Evolutionary conservation across 2,113 vertebrate species (phyloP), one percentile per base, ranked within the genome.

Genomic region (Fukomys damarensis): DNA sequence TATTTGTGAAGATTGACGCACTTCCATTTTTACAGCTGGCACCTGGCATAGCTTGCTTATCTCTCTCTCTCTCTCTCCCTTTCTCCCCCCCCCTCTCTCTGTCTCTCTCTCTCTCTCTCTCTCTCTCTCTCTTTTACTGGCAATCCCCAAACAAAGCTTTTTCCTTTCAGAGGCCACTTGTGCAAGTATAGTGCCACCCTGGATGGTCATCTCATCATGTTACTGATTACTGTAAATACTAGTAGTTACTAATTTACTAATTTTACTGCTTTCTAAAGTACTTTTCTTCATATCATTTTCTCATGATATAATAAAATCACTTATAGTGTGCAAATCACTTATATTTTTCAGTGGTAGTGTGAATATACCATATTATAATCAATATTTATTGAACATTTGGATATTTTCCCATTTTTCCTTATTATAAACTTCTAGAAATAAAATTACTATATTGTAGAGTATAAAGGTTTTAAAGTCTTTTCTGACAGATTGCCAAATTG

Each of bases 221-320:
- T 58, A 58, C 16, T 58, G 20, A 58, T 58, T 17, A 58, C 56
- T 58, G 56, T 58, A 58, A 58, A 20, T 58, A 58, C 56, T 58
- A 58, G 56, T 58, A 58, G 20, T 58, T 58, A 58, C 17, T 58
- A 58, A 19, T 58, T 58, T 58, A 58, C 56, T 58, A 58, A 72
- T 59, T 86, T 20, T 76, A 56, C 52, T 83, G 7, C 30, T 86
- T 93, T 43, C 59, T 74, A 83, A 90, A 32, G 24, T 56, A 38
- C 16, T 89, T 95, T 95, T 86, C 61, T 79, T 88, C 61, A 56
- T 41, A 20, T 65, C 22, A 20, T 76, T 84, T 96, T 66, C 72
- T 94, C 54, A 66, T 81, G 17, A 87, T 32, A 59, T 83, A 70
- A 92, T 93, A 94, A 94, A 72, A 92, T 77, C 38, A 89, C 46